Percentiles rank a stretch among this genome's conserved stretches.
Conservation (phyloP, 2,888 invertebrate genomes). For the Andrena chrysosceles region DNA sequence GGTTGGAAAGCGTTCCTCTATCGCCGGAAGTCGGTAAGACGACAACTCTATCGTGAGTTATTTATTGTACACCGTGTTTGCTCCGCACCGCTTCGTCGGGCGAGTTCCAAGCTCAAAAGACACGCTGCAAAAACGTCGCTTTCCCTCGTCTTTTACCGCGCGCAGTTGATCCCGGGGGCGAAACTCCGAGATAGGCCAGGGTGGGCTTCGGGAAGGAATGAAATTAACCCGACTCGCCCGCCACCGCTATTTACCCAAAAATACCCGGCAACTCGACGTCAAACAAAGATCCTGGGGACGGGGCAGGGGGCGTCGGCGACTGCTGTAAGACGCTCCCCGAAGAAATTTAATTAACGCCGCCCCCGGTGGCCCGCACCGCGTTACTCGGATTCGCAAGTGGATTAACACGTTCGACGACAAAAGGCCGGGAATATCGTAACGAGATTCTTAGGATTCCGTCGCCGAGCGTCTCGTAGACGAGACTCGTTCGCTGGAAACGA, state of each 20-base stretch:
- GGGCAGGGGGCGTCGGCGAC: slow-evolving; percentile 6
- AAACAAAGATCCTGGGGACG: slow-evolving; percentile 32
- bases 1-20: not conserved
- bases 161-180: not conserved
- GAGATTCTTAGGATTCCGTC: slow-evolving; percentile 60
- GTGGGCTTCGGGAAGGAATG: slow-evolving; percentile 7
- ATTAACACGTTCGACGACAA: slow-evolving; percentile 62
- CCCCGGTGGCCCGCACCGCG: slow-evolving; percentile 31
- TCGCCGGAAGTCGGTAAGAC: not conserved
- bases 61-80: not conserved
- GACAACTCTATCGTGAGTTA: no score
- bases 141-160: not conserved
- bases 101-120: not conserved
- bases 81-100: not conserved
- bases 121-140: not conserved
- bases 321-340: slow-evolving; percentile 42
- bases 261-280: slow-evolving; percentile 42
- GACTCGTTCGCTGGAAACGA: slow-evolving; percentile 39
- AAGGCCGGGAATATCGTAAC: slow-evolving; percentile 58
- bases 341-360: slow-evolving; percentile 59
- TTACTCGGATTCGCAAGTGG: slow-evolving; percentile 60
- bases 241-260: slow-evolving; percentile 52
- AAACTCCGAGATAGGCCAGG: not conserved
- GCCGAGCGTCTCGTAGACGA: slow-evolving; percentile 61
- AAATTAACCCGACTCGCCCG: slow-evolving; percentile 31